These are phyloP conservation scores for Laticauda colubrina DNA, from an alignment of 2,113 vertebrate genomes.

Conservation along the genomic window DNA sequence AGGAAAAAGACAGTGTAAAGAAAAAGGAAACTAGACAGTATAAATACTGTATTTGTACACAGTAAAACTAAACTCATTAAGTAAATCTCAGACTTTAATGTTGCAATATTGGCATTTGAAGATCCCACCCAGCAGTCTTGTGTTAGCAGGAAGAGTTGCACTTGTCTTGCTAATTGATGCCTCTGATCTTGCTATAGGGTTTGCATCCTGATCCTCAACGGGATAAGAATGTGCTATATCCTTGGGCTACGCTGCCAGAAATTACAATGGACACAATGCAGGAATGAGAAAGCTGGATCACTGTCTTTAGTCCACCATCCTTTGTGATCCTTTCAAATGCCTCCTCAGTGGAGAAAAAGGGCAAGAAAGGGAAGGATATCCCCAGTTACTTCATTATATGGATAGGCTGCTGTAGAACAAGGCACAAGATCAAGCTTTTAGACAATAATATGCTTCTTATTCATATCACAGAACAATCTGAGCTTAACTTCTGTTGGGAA, in stretches of 20 bases:
- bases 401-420: neutral
- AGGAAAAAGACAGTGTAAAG: neutral
- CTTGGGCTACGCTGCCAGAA: neutral
- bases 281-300: neutral
- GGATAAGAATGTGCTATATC: neutral
- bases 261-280: neutral
- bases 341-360: neutral
- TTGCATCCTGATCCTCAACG: neutral
- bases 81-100: neutral
- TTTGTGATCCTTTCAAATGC: neutral
- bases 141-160: neutral
- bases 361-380: neutral
- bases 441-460: neutral
- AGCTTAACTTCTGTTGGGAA: neutral
- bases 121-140: neutral
- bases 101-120: neutral
- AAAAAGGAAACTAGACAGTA: neutral
- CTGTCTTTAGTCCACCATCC: neutral
- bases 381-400: neutral
- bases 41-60: conserved; percentile 6
- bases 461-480: fast-evolving
- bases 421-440: neutral
- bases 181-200: neutral
- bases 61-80: conserved; percentile 1
- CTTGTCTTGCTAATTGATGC: neutral